Conservation (phyloP, 2,797 vertebrate species). For the Sphenodon punctatus region DNA sequence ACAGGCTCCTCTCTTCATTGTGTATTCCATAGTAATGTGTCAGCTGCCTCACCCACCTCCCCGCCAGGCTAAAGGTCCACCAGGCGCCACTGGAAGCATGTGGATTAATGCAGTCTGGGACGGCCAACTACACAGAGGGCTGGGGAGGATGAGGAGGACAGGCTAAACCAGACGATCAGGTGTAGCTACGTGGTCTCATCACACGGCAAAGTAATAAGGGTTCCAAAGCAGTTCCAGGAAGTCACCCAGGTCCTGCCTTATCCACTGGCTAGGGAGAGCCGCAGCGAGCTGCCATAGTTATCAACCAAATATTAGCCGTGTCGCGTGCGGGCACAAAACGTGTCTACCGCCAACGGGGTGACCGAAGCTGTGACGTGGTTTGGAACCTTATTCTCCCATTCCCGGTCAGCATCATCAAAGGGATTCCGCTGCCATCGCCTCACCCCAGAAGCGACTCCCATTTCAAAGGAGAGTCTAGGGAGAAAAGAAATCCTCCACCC, state of each 20-base stretch:
- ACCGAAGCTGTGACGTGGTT: no score
- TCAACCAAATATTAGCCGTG: neutral
- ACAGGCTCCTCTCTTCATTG: no score
- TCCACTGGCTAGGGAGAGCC: neutral
- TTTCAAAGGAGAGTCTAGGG: slow-evolving; percentile 45
- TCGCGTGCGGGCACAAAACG: neutral
- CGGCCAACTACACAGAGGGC: neutral
- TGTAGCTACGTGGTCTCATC: neutral
- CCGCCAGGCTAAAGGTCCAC: no score
- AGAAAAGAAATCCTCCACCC: slow-evolving; percentile 30
- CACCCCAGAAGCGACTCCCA: neutral
- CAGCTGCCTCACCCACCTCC: no score
- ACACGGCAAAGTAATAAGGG: no score
- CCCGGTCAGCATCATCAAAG: neutral
- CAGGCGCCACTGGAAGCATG: no score
- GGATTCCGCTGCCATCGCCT: neutral
- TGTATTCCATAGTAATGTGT: no score
- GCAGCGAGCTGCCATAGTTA: neutral
- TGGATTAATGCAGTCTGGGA: no score
- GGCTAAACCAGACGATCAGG: neutral
- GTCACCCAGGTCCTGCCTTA: neutral
- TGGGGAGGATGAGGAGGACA: neutral
- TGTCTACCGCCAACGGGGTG: no score
- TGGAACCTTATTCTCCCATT: no score
- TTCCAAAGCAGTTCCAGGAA: neutral